Evolutionary conservation across 53 echinoderm and acorn worm genomes (phyloP), one percentile per base, ranked within the genome.

Genomic region (Henricia sp.): DNA sequence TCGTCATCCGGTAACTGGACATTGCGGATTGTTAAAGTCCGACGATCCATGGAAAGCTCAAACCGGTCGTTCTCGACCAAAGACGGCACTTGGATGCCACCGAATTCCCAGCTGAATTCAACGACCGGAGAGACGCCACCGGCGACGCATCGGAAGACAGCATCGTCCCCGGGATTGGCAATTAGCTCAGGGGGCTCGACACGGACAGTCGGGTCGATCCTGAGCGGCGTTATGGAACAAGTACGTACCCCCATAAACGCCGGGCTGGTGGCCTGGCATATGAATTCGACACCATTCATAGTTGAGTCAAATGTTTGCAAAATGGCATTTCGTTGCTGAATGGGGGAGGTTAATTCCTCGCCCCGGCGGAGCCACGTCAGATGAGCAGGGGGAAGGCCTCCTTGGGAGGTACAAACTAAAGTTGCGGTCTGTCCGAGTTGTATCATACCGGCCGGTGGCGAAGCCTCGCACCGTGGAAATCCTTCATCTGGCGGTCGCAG

Each of bases 401-500:
- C 90, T 40, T 84, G 52, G 4, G 93, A 93, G 38, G 83, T 78
- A 35, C 93, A 93, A 3, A 82, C 90, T 25, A 93, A 53, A 19
- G 29, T 46, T 3, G 72, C 90, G 12, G 60, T 58, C 20, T 90
- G 71, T 17, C 60, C 87, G 6, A 93, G 4, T 2, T 43, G 14
- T 0, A 88, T 48, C 58, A 58, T 39, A 40, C 80, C 80, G 33
- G 37, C 54, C 17, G 21, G 37, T 28, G 90, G 88, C n/a, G 72
- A 57, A 39, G 85, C 51, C 24, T 80, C 73, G 40, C 92, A 92
- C 6, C 77, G 54, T 16, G 92, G 92, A 25, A 71, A 88, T 10
- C 92, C 92, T 20, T 40, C 46, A 51, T 76, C 77, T 1, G 88
- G 88, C 23, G 88, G 88, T 23, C 30, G 62, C 40, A 32, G 32